phyloP scores from a whole-genome alignment of 2,113 vertebrate genomes.

The Stercorarius parasiticus region DNA sequence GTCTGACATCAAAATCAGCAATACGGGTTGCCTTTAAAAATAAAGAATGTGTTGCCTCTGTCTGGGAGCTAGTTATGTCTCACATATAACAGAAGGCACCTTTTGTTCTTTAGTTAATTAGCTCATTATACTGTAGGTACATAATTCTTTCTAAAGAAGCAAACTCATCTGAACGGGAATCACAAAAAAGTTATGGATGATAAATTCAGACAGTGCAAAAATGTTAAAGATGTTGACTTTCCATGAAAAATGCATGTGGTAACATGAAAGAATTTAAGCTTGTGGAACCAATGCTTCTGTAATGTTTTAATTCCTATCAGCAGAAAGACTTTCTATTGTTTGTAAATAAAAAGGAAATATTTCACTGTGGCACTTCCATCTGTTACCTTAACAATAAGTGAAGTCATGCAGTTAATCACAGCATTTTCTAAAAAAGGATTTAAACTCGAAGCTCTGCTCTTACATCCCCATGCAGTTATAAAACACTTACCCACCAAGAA shows the following conservation, averaged over 20 bases:
- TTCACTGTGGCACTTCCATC: constrained; percentile 75
- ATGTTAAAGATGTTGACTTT: constrained; percentile 65
- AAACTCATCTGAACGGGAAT: constrained; percentile 64
- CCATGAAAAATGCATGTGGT: constrained; percentile 62
- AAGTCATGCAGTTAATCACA: constrained; percentile 72
- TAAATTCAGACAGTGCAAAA: constrained; percentile 59
- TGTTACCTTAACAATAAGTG: constrained; percentile 72
- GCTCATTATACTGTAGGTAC: constrained; percentile 71
- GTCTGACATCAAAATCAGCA: constrained; percentile 64
- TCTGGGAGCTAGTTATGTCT: constrained; percentile 62
- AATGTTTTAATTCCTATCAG: constrained; percentile 67
- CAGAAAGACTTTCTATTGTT: constrained; percentile 71
- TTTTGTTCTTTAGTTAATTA: constrained; percentile 81
- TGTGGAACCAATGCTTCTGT: constrained; percentile 33
- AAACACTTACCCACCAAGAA: constrained; percentile 60
- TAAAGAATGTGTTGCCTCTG: constrained; percentile 51
- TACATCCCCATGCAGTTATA: constrained; percentile 50
- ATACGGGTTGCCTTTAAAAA: constrained; percentile 54
- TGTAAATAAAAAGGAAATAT: constrained; percentile 78
- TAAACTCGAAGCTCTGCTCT: constrained; percentile 40
- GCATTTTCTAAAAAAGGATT: constrained; percentile 62
- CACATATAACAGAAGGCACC: constrained; percentile 65
- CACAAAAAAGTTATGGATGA: constrained; percentile 71
- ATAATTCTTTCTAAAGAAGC: constrained; percentile 74
- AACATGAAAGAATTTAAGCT: constrained; percentile 60